A percentile compares a stretch with the other conserved stretches of the same genome.
phyloP scores from a whole-genome alignment of 2,113 vertebrate genomes.

The Oxyruncus cristatus region DNA sequence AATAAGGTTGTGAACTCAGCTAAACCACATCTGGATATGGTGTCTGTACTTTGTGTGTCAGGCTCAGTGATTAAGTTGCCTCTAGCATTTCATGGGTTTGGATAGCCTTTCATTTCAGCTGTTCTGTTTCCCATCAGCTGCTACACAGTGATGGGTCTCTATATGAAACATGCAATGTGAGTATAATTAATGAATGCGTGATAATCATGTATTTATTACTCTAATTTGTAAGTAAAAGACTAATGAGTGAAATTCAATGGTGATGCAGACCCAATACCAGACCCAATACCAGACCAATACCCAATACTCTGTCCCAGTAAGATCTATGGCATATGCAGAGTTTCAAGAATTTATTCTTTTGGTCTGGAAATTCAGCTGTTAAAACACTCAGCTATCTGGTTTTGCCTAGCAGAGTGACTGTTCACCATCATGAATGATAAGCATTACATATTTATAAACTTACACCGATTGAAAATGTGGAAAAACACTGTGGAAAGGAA shows the following conservation, averaged over 20 bases:
- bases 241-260: background rate
- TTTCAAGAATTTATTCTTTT: background rate
- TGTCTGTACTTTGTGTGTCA: conserved; percentile 11
- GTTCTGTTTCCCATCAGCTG: conserved; percentile 43
- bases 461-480: background rate
- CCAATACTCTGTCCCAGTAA: background rate
- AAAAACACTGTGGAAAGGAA: background rate
- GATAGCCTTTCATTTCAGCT: conserved; percentile 27
- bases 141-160: background rate
- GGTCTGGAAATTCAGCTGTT: background rate
- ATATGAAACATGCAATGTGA: background rate
- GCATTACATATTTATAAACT: background rate
- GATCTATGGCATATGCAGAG: background rate
- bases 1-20: conserved; percentile 26
- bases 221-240: background rate
- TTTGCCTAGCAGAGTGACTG: background rate
- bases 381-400: background rate
- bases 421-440: background rate
- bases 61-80: conserved; percentile 15
- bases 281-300: no score
- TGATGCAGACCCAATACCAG: background rate
- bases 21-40: conserved; percentile 9
- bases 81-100: conserved; percentile 15
- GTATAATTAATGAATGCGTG: background rate
- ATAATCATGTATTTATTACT: conserved; percentile 16